phyloP scores from a whole-genome alignment of 2,113 vertebrate genomes.

The Cyphomyrus discorhynchus region DNA sequence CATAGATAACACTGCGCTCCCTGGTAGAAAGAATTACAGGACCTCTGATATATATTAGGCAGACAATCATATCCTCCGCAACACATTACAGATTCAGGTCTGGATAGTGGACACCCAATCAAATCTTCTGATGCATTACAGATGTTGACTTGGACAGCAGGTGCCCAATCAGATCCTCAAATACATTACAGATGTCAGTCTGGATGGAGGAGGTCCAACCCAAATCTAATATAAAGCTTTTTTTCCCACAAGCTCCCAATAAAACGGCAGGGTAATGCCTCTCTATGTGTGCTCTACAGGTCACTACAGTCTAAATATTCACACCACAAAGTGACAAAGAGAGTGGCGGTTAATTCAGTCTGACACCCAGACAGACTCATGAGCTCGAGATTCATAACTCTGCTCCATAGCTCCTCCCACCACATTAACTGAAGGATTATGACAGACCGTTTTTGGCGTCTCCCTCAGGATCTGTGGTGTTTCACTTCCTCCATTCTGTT shows the following conservation, averaged over 20 bases:
- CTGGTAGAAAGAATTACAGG: neutral
- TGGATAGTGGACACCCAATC: slow-evolving; percentile 4
- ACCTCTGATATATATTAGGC: neutral
- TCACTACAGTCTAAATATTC: neutral
- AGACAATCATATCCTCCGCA: neutral
- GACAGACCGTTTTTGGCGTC: neutral
- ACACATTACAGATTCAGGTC: neutral
- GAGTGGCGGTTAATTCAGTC: neutral
- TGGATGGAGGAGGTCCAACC: neutral
- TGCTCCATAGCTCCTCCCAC: neutral
- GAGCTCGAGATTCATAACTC: neutral
- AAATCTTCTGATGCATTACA: neutral
- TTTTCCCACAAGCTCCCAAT: neutral
- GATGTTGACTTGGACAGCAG: neutral
- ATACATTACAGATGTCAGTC: slow-evolving; percentile 1
- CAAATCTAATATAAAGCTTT: neutral
- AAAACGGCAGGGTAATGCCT: neutral
- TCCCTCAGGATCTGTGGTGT: neutral
- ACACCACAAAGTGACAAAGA: neutral
- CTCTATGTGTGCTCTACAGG: neutral
- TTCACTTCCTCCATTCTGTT: neutral
- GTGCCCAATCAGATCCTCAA: neutral
- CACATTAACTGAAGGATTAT: neutral
- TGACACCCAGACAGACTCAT: neutral
- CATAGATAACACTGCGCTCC: neutral